Evolutionary conservation across 30 jellyfish, hydroid and myxozoan species (phyloP).

Genomic region (Nemopilema nomurai): DNA sequence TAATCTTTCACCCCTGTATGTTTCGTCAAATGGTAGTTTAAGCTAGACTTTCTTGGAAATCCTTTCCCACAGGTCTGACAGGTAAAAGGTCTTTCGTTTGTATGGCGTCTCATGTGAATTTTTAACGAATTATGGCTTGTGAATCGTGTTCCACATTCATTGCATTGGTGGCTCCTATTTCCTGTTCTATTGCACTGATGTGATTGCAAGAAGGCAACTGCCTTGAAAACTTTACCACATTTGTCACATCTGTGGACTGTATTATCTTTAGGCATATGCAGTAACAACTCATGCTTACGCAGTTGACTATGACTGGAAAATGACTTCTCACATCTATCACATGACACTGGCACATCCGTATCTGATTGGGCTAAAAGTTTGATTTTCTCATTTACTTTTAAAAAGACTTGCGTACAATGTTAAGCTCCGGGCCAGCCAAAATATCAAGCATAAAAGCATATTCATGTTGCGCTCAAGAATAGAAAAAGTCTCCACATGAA

Average conservation of each 20-base stretch:
- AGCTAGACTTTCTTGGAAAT: constrained; percentile 54
- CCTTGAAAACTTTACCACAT: constrained; percentile 60
- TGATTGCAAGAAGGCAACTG: constrained; percentile 62
- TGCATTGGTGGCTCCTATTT: constrained; percentile 58
- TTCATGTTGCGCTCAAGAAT: no score
- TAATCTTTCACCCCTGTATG: constrained; percentile 62
- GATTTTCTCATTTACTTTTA: background rate
- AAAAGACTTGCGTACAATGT: background rate
- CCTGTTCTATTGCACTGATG: constrained; percentile 63
- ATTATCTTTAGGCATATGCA: constrained; percentile 28
- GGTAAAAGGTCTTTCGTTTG: constrained; percentile 56
- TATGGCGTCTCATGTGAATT: constrained; percentile 35
- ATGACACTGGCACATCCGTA: constrained; percentile 15
- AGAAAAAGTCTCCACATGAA: no score
- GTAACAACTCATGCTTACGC: constrained; percentile 20
- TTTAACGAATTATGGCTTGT: constrained; percentile 51
- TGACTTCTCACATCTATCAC: constrained; percentile 33
- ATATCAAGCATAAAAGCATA: no score
- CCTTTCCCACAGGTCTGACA: constrained; percentile 55
- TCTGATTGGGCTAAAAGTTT: background rate
- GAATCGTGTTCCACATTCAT: constrained; percentile 42
- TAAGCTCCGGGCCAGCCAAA: no score
- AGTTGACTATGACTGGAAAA: constrained; percentile 43
- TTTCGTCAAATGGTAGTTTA: constrained; percentile 54
- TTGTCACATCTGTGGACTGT: constrained; percentile 54